Conservation (phyloP, 2,888 invertebrate genomes). For the Ormyrus thymus region DNA sequence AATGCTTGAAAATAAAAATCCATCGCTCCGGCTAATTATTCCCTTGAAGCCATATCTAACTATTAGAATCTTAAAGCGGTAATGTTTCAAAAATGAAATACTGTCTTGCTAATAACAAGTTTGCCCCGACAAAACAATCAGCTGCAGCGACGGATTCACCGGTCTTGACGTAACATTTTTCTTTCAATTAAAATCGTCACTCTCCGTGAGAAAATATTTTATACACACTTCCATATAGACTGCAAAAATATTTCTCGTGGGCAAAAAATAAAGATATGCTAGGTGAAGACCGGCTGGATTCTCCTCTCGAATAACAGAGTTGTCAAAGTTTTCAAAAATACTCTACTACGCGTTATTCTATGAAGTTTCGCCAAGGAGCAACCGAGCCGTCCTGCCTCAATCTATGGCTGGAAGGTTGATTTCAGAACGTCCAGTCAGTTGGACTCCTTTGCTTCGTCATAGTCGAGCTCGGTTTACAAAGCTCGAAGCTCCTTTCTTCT, state of each 20-base stretch:
- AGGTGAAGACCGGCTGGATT: too few relatives aligned
- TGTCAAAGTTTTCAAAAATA: conserved; percentile 48
- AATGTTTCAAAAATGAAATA: conserved; percentile 37
- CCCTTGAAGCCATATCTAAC: conserved; percentile 6
- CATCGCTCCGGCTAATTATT: neutral
- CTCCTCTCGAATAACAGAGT: neutral
- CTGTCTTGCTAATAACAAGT: conserved; percentile 29
- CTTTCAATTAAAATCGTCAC: too few relatives aligned
- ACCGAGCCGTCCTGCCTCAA: conserved; percentile 43
- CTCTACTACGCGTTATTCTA: conserved; percentile 1
- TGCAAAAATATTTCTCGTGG: too few relatives aligned
- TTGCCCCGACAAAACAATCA: conserved; percentile 4
- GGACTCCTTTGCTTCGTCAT: neutral
- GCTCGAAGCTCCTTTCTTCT: neutral
- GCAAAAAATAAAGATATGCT: too few relatives aligned
- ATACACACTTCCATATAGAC: too few relatives aligned
- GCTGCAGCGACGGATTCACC: neutral
- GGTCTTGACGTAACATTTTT: conserved; percentile 19
- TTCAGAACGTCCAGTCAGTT: conserved; percentile 46
- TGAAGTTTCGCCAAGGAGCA: neutral
- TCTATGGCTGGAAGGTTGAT: conserved; percentile 53
- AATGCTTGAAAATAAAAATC: neutral
- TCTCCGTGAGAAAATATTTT: too few relatives aligned
- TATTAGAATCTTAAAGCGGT: conserved; percentile 41
- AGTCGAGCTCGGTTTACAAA: neutral